Evolutionary conservation across 2,113 vertebrate genomes (phyloP), one percentile per base, ranked within the genome.

Genomic region (Donacobius atricapilla): DNA sequence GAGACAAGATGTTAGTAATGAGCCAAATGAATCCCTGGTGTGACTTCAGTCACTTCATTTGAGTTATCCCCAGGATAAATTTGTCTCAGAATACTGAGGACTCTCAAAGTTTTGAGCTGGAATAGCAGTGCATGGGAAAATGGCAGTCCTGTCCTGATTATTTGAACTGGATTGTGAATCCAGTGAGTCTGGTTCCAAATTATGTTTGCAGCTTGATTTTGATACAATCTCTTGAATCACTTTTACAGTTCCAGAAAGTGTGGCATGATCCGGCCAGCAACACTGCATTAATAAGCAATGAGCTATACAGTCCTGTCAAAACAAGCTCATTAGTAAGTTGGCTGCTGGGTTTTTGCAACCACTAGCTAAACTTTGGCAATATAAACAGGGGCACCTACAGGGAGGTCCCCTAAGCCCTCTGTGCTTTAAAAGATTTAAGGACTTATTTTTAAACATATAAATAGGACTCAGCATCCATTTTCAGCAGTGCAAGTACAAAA

Each of bases 291-390:
- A 95, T 93, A 94, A 91, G 92, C 90, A 94, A 95, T 87, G 91
- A 96, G 79, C 89, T 94, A 87, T 87, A 77, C 88, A 84, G 69
- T 71, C 90, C 83, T 95, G 94, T 96, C 96, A 97, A 96, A 96
- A 96, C 92, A 93, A 91, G 89, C 94, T 96, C 94, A 94, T 96
- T 96, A 97, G 77, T 61, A 89, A 89, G 66, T 87, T 94, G 83
- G 92, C 81, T 91, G 89, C 92, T 92, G 92, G 61, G 53, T 93
- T 96, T 94, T 89, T 92, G 92, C 86, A 96, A 87, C 83, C 83
- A 83, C 94, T 71, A 87, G 60, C 86, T 95, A 83, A 92, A 96
- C 76, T 96, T 90, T 82, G 86, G 86, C 86, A 94, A 92, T 60
- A 95, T 91, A 90, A 96, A 89, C 73, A 89, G 70, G 61, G 83